These are phyloP conservation scores for Arrhopalites spinosus DNA, from an alignment of 2,888 invertebrate genomes.

Conservation along the genomic window DNA sequence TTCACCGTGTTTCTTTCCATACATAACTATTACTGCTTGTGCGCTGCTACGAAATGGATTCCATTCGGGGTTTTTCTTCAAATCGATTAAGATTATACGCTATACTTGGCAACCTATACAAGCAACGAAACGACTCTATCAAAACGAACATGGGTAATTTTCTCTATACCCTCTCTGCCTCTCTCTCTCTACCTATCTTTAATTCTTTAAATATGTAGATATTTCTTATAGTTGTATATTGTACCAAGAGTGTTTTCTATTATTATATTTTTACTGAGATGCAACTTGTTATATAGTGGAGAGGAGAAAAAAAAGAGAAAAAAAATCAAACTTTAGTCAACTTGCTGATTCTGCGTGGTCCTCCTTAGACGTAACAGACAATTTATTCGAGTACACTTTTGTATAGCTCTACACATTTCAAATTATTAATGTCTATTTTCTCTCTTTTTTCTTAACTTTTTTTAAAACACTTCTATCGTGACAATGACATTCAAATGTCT, in stretches of 20 bases:
- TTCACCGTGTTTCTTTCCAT: neutral
- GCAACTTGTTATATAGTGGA: neutral
- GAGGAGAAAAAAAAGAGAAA: neutral
- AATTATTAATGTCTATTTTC: no score
- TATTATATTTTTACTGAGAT: neutral
- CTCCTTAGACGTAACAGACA: no score
- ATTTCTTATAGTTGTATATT: neutral
- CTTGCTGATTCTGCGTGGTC: no score
- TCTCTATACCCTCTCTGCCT: no score
- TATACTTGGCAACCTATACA: no score
- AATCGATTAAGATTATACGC: neutral
- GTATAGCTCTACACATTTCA: no score
- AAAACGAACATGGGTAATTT: no score
- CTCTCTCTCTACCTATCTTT: neutral
- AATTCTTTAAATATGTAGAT: neutral
- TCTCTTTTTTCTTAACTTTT: no score
- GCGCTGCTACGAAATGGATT: slow-evolving; percentile 1
- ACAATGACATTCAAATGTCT: no score
- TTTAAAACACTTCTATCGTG: no score
- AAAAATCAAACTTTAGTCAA: neutral
- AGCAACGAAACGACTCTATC: no score
- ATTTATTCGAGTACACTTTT: no score
- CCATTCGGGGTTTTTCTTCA: slow-evolving; percentile 4
- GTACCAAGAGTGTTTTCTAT: neutral
- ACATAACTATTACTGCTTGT: neutral